Base-by-base conservation (phyloP, 1,140 invertebrate genomes). In the Lepidotrigona ventralis region DNA sequence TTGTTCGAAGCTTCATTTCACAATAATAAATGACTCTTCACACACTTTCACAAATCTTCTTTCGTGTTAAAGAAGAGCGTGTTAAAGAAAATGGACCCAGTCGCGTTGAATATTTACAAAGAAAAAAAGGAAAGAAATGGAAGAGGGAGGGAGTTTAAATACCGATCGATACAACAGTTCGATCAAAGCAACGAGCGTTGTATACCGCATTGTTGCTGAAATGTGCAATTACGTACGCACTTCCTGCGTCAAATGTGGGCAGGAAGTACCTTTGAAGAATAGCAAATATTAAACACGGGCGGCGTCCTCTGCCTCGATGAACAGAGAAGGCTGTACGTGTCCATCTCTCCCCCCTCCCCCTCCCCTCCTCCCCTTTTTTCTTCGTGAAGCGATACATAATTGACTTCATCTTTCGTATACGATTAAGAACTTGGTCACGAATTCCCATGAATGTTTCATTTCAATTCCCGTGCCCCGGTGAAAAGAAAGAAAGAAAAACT, bases 201-300 rank as follows among this genome's bases (percentile, higher is more conserved):
- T 51, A n/a, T n/a, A 19, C 5, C 64, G 39, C 11, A 3, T 46
- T 46, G 46, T 46, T 72, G 46, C 56, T 64, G 2, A 66, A 60
- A 66, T 39, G 73, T 53, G 68, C 72, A 72, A 82, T 69, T 71
- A 68, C 33, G 77, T 70, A 39, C 68, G 82, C 79, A 79, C 85
- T 90, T 92, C 91, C 92, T 89, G 89, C 86, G 84, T 78, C 84
- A 83, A 86, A 79, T 60, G 83, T 63, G 75, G 87, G 87, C 88
- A 89, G 93, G 93, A 93, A 94, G 88, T 88, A 84, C 78, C 82
- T 79, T n/a, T 66, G 75, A 87, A 83, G 93, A 94, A 94, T 93
- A 93, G 90, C 88, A 92, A 93, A 93, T 91, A 87, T 90, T 87
- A 86, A 84, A 81, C 81, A 88, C 81, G 81, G 69, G 39, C 39